phyloP scores from a whole-genome alignment of 2,113 vertebrate genomes.

The Dasypus novemcinctus region DNA sequence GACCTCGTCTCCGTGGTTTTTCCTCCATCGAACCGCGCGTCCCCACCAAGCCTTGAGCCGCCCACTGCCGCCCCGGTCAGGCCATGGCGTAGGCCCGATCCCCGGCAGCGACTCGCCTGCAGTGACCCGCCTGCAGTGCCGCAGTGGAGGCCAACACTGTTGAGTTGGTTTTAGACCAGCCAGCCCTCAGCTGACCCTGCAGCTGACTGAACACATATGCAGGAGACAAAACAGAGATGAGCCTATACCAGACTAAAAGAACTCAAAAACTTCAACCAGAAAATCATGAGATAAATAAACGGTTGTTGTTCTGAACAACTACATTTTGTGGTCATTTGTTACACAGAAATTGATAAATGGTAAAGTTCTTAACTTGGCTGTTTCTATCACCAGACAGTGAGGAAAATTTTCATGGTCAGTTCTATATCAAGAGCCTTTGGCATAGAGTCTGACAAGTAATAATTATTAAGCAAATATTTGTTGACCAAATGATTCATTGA shows the following conservation, averaged over 20 bases:
- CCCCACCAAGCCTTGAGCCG: too few species aligned
- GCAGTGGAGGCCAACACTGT: too few species aligned
- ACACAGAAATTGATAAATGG: background rate
- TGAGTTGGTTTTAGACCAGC: background rate
- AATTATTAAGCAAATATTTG: background rate
- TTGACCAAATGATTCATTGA: background rate
- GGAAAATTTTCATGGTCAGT: too few species aligned
- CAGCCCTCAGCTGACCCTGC: background rate
- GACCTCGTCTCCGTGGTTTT: too few species aligned
- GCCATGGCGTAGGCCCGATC: too few species aligned
- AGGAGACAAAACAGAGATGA: background rate
- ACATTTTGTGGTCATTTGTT: background rate
- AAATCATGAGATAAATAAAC: background rate
- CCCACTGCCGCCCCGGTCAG: too few species aligned
- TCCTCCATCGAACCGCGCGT: too few species aligned
- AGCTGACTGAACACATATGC: background rate
- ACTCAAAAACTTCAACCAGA: too few species aligned
- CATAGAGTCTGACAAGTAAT: background rate
- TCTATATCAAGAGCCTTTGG: background rate
- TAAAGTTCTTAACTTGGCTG: background rate
- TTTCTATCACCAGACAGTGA: background rate
- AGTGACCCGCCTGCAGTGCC: too few species aligned
- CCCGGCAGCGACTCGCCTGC: too few species aligned
- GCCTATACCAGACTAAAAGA: background rate
- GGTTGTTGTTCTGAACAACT: background rate